Evolutionary conservation across 2,113 vertebrate species (phyloP).

Genomic region (Nothobranchius furzeri): DNA sequence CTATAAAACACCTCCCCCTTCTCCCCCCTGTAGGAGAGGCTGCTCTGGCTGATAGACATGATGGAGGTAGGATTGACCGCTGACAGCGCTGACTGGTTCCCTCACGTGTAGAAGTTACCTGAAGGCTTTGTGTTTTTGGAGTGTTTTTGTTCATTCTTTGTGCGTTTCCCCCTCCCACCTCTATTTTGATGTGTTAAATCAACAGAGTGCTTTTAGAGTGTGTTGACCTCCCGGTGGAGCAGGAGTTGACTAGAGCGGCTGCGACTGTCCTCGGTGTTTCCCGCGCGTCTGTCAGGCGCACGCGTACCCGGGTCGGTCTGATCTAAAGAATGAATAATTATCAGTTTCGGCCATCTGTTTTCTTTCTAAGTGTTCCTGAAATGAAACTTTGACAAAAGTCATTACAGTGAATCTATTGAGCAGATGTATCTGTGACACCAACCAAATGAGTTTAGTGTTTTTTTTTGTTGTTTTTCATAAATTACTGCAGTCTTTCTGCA

Average conservation of each 20-base stretch:
- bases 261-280: no score
- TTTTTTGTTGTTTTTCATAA: not conserved
- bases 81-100: constrained; percentile 33
- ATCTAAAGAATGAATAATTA: not conserved
- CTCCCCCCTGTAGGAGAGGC: constrained; percentile 83
- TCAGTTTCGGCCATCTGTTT: not conserved
- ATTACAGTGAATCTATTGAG: constrained; percentile 15
- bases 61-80: constrained; percentile 91
- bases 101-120: constrained; percentile 11
- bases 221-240: not conserved
- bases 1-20: not conserved
- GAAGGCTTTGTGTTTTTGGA: constrained; percentile 27
- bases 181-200: not conserved
- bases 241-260: no score
- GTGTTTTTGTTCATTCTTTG: constrained; percentile 35
- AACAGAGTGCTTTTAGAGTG: not conserved
- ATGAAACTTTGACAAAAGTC: constrained; percentile 9
- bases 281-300: not conserved
- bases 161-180: not conserved
- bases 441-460: constrained; percentile 12
- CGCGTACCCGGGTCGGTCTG: no score
- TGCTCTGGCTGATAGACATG: constrained; percentile 98
- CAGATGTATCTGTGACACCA: not conserved
- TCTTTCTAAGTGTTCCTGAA: not conserved
- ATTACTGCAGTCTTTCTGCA: not conserved